Percentiles rank a stretch among this genome's conserved stretches.
Conservation (phyloP, 1,140 invertebrate species). For the Drosophila mauritiana region DNA sequence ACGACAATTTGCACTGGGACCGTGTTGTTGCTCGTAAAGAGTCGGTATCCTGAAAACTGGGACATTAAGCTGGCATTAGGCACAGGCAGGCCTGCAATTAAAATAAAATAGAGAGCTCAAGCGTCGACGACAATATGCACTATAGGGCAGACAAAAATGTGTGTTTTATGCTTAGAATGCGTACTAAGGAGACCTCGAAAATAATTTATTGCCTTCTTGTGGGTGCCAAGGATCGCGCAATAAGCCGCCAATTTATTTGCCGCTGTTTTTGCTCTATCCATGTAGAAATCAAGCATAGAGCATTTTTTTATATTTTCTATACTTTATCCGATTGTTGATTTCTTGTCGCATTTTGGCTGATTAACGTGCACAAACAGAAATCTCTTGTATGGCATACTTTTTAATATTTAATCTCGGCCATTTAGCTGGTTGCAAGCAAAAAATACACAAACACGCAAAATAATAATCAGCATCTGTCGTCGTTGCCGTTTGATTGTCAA, state of each 20-base stretch:
- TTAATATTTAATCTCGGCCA: slow-evolving; percentile 55
- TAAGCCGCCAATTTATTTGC: slow-evolving; percentile 67
- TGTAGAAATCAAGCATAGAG: neutral
- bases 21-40: slow-evolving; percentile 23
- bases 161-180: slow-evolving; percentile 21
- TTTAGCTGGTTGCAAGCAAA: slow-evolving; percentile 33
- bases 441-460: slow-evolving; percentile 17
- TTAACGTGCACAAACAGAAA: slow-evolving; percentile 37
- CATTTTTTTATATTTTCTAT: neutral
- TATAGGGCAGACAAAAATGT: slow-evolving; percentile 8
- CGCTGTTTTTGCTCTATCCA: slow-evolving; percentile 12
- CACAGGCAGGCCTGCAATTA: slow-evolving; percentile 69
- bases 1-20: slow-evolving; percentile 77
- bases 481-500: slow-evolving; percentile 49
- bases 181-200: slow-evolving; percentile 45
- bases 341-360: slow-evolving; percentile 34
- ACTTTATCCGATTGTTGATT: slow-evolving; percentile 33
- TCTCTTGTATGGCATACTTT: slow-evolving; percentile 24
- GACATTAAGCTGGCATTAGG: slow-evolving; percentile 66
- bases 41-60: slow-evolving; percentile 32
- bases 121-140: slow-evolving; percentile 34
- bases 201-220: slow-evolving; percentile 74
- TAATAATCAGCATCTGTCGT: slow-evolving; percentile 39
- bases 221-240: slow-evolving; percentile 47
- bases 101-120: slow-evolving; percentile 71